These are phyloP conservation scores for Mesocricetus auratus DNA, from an alignment of 2,113 vertebrate species.

Conservation along the genomic window DNA sequence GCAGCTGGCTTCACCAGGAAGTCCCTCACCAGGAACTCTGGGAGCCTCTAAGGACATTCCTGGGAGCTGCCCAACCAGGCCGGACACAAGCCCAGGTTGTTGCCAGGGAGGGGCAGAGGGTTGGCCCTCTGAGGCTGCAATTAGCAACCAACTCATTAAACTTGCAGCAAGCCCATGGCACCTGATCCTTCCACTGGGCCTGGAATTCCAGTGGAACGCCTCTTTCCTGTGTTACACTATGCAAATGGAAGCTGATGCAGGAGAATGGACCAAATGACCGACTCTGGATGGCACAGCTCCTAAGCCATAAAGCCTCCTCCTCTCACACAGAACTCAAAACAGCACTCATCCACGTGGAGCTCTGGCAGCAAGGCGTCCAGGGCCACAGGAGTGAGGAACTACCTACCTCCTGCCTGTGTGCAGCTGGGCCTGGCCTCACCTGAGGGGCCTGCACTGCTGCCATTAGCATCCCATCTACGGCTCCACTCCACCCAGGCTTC, in stretches of 20 bases:
- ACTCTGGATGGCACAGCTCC: accelerated
- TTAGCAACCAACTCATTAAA: slow-evolving; percentile 84
- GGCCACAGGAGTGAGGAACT: neutral
- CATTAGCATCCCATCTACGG: neutral
- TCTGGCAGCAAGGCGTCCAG: neutral
- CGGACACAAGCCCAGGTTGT: neutral
- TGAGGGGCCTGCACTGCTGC: neutral
- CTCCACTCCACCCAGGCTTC: neutral
- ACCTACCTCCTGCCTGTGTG: neutral
- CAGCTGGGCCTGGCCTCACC: neutral
- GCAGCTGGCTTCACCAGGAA: neutral
- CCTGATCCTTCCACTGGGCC: slow-evolving; percentile 41
- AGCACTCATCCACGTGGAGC: accelerated
- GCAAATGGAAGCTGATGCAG: neutral
- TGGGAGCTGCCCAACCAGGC: neutral
- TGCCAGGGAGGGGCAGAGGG: neutral
- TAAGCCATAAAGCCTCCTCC: neutral
- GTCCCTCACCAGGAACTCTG: neutral
- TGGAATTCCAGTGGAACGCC: neutral
- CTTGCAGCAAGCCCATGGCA: slow-evolving; percentile 80
- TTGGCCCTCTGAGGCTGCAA: neutral
- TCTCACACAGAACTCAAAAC: accelerated
- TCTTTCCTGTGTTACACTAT: slow-evolving; percentile 70
- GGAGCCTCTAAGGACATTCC: neutral
- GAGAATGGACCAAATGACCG: accelerated